A percentile compares a stretch with the other conserved stretches of the same genome.
These are phyloP conservation scores for Palythoa caribaeorum DNA, from an alignment of 92 coral and sea anemone genomes.

Conservation along the genomic window DNA sequence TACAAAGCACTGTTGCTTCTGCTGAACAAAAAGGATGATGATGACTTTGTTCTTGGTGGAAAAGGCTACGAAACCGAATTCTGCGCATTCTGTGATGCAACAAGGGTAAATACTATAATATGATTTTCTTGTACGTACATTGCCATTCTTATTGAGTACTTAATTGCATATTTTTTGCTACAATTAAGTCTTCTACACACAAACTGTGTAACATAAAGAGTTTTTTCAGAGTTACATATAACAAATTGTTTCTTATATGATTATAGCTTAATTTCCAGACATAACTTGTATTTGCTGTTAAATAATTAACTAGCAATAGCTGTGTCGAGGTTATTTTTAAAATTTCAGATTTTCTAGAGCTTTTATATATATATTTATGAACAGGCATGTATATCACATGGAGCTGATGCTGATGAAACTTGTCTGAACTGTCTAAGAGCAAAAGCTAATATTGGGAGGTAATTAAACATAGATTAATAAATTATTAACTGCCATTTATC, in stretches of 20 bases:
- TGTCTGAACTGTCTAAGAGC: not conserved
- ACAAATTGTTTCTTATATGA: not conserved
- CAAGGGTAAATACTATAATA: not conserved
- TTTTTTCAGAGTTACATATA: not conserved
- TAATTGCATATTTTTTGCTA: not conserved
- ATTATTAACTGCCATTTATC: too few relatives aligned
- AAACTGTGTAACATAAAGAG: not conserved
- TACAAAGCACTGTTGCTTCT: constrained; percentile 14
- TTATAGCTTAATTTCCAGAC: not conserved
- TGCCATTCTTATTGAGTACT: not conserved
- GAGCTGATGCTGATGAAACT: constrained; percentile 17
- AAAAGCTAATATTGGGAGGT: constrained; percentile 22
- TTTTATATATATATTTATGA: not conserved
- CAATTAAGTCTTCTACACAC: not conserved
- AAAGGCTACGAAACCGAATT: not conserved
- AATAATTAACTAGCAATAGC: not conserved
- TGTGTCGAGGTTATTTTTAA: not conserved
- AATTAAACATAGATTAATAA: not conserved
- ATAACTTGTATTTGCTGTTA: not conserved
- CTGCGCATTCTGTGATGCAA: constrained; percentile 39
- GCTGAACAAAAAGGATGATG: not conserved
- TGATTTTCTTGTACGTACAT: not conserved
- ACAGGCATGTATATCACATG: constrained; percentile 7
- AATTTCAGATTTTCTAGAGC: not conserved
- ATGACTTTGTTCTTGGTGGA: constrained; percentile 1